Base-by-base conservation (phyloP, 1,140 invertebrate species). In the Heliconius eleuchia region DNA sequence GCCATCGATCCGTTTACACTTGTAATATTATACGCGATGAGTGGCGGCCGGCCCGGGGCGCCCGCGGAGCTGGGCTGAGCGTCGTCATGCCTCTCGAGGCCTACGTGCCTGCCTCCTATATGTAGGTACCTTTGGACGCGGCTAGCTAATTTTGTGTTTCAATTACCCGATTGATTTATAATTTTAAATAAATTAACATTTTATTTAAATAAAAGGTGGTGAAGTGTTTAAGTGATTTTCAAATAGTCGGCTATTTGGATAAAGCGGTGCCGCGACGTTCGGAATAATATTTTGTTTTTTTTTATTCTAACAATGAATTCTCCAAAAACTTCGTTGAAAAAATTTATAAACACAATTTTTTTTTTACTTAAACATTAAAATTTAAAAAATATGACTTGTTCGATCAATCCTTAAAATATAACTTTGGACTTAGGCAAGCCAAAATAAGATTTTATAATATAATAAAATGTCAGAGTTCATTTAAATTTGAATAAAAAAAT, bases 11-110 rank as follows among this genome's bases (percentile, higher is more conserved):
- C 70, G 57, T 34, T 71, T 66, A 34, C 30, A 71, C 71, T 71
- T 39, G 71, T 71, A 71, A 42, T 76, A 76, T n/a, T 37, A 60
- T 74, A 71, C 18, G 70, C 77, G 74, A 76, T 79, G 81, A 80
- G 73, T 84, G 74, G 76, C 57, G 57, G 19, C 57, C 57, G 57
- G 57, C 57, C 23, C 57, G 57, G 57, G 23, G 57, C 9, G 23
- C 57, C 57, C 77, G 50, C 50, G 50, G 50, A 13, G 42, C 42
- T 46, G 42, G 42, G 11, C 11, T 46, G 81, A 78, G 82, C 74
- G 79, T 46, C 81, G 73, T 76, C 83, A 87, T 87, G 86, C 81
- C 86, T 71, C 86, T 88, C 71, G 85, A 88, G 82, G 85, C 83
- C 77, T 86, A 84, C 80, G 82, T 86, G 85, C 83, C 42, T 46